Evolutionary conservation across 2,888 invertebrate species (phyloP).

Genomic region (Lathronympha strigana): DNA sequence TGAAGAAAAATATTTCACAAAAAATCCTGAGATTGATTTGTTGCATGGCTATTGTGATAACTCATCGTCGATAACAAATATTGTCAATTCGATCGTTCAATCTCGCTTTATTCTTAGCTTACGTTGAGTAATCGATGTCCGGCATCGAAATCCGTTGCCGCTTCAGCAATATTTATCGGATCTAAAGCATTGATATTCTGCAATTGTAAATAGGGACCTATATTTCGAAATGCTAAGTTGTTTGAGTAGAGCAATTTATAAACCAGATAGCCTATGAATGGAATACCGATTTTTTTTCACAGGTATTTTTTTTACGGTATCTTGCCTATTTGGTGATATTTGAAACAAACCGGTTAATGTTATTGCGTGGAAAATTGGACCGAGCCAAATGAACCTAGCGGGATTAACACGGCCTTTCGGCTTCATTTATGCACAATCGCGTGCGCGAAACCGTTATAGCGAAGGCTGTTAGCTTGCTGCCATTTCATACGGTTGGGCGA

Average conservation of each 20-base stretch:
- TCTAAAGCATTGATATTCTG: background rate
- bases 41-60: too few relatives aligned
- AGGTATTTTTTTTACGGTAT: too few relatives aligned
- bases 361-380: conserved; percentile 22
- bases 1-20: too few relatives aligned
- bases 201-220: conserved; percentile 3
- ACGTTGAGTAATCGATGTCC: conserved; percentile 19
- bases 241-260: too few relatives aligned
- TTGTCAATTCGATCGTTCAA: conserved; percentile 1
- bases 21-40: too few relatives aligned
- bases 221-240: too few relatives aligned
- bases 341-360: conserved; percentile 13
- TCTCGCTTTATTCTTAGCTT: background rate
- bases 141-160: background rate
- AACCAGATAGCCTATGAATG: too few relatives aligned
- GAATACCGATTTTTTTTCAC: too few relatives aligned
- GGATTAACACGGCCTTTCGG: conserved; percentile 30
- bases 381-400: conserved; percentile 24
- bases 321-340: background rate
- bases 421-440: conserved; percentile 42
- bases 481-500: conserved; percentile 37
- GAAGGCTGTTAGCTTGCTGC: conserved; percentile 39
- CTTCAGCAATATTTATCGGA: background rate
- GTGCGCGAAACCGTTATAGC: conserved; percentile 34
- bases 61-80: too few relatives aligned